These are phyloP conservation scores for Apostichopus leukothele DNA, from an alignment of 53 echinoderm and acorn worm genomes.

Conservation along the genomic window DNA sequence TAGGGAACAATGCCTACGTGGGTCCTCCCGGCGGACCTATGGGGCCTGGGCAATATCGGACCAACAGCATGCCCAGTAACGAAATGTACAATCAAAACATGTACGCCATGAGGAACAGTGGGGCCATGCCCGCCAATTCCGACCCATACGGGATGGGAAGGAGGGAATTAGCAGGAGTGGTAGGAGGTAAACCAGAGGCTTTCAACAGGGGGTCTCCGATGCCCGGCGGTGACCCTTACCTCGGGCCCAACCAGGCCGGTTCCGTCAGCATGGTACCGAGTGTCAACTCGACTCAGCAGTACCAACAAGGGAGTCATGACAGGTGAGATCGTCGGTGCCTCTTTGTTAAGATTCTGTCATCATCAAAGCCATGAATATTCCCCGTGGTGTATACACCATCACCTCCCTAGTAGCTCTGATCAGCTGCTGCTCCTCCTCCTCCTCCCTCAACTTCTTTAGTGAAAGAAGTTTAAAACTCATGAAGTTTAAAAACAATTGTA, in stretches of 20 bases:
- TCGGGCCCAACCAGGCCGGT: slow-evolving; percentile 33
- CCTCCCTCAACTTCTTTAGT: too few species aligned
- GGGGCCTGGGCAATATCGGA: slow-evolving; percentile 31
- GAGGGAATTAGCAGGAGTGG: slow-evolving; percentile 18
- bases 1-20: slow-evolving; percentile 33
- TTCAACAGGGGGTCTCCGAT: slow-evolving; percentile 38
- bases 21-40: not conserved
- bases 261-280: not conserved
- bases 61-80: slow-evolving; percentile 32
- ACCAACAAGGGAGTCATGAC: slow-evolving; percentile 40
- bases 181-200: slow-evolving; percentile 49
- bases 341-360: too few species aligned
- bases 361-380: too few species aligned
- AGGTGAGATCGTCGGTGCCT: not conserved
- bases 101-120: slow-evolving; percentile 45
- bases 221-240: slow-evolving; percentile 18
- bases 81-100: slow-evolving; percentile 35
- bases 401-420: too few species aligned
- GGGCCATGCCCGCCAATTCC: slow-evolving; percentile 28
- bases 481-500: too few species aligned
- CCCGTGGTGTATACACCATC: too few species aligned
- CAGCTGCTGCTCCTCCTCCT: too few species aligned
- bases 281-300: slow-evolving; percentile 26
- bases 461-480: too few species aligned
- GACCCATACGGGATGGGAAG: slow-evolving; percentile 42